A percentile compares a stretch with the other conserved stretches of the same genome.
Evolutionary conservation across 2,797 vertebrate genomes (phyloP).

Genomic region (Lemur catta): DNA sequence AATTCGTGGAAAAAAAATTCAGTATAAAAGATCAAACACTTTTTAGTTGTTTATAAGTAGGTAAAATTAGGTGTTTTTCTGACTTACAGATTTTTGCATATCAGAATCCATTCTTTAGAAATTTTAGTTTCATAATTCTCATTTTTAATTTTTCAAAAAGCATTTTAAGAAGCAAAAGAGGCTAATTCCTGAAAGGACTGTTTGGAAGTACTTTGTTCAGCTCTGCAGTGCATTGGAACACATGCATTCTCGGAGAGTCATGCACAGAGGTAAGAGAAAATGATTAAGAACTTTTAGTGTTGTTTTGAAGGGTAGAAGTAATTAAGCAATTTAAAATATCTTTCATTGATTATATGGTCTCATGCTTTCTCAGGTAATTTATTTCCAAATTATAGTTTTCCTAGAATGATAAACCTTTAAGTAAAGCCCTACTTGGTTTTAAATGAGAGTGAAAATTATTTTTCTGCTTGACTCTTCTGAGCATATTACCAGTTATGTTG

Average conservation of each 20-base stretch:
- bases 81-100: not conserved
- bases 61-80: not conserved
- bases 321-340: not conserved
- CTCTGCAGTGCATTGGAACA: conserved; percentile 98
- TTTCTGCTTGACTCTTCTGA: not conserved
- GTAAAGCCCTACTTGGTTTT: not conserved
- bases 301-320: not conserved
- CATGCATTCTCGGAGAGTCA: conserved; percentile 98
- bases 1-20: not conserved
- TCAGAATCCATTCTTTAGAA: conserved; percentile 17
- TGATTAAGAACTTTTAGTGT: not conserved
- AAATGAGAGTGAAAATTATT: not conserved
- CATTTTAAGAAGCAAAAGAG: conserved; percentile 99
- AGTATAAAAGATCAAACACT: not conserved
- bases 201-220: conserved; percentile 99
- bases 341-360: not conserved
- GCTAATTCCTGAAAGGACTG: conserved; percentile 97
- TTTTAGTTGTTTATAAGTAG: not conserved
- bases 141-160: conserved; percentile 81
- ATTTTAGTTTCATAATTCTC: not conserved
- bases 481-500: not conserved
- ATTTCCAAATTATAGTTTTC: conserved; percentile 12
- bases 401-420: not conserved
- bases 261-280: conserved; percentile 93
- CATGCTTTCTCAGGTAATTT: not conserved